Conservation (phyloP, 1,140 invertebrate genomes). For the Pachyrhynchus sulphureomaculatus region DNA sequence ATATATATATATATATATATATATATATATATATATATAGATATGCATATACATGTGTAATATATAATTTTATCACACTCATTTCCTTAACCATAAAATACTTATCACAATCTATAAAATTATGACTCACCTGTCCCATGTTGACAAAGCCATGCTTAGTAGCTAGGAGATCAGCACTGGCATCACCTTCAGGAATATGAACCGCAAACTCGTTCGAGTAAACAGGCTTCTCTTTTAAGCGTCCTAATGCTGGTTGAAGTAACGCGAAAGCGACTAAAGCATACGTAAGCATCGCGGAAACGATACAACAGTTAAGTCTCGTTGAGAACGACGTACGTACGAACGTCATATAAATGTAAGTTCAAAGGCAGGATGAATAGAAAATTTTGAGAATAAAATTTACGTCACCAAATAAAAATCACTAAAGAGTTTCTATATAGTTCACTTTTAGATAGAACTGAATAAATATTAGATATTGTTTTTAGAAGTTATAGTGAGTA, state of each 20-base stretch:
- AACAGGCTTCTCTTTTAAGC: conserved; percentile 48
- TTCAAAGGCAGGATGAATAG: too few species aligned
- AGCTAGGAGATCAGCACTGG: conserved; percentile 63
- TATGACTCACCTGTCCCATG: conserved; percentile 68
- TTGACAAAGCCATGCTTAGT: conserved; percentile 70
- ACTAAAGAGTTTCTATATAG: too few species aligned
- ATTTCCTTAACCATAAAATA: not conserved
- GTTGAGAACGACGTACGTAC: too few species aligned
- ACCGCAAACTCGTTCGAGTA: conserved; percentile 81
- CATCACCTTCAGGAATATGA: conserved; percentile 64
- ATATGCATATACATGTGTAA: not conserved
- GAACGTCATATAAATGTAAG: too few species aligned
- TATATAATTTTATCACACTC: not conserved
- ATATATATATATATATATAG: too few species aligned
- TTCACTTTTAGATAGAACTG: too few species aligned
- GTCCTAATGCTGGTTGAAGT: not conserved
- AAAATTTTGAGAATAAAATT: too few species aligned
- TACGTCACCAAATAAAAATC: too few species aligned
- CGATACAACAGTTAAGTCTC: not conserved
- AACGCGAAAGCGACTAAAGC: not conserved
- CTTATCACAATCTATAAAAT: not conserved
- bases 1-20: too few species aligned
- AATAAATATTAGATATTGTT: too few species aligned
- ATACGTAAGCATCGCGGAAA: not conserved
- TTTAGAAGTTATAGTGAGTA: too few species aligned